phyloP scores from a whole-genome alignment of 1,140 invertebrate genomes.

The Chironomus tepperi region DNA sequence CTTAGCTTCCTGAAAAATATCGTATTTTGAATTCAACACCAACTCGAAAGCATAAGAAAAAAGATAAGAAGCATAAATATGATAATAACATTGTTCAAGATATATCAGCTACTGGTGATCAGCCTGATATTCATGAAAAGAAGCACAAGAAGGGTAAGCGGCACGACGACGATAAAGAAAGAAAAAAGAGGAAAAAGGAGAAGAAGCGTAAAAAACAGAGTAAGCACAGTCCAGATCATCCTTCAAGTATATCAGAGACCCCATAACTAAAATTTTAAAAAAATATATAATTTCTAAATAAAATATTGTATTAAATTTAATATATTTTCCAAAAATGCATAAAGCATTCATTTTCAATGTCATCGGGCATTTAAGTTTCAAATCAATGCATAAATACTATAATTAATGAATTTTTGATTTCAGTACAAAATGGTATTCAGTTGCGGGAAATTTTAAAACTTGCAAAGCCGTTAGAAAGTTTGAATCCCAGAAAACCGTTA shows the following conservation, averaged over 20 bases:
- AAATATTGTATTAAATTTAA: too few species aligned
- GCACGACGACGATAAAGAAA: conserved; percentile 88
- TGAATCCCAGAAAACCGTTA: too few species aligned
- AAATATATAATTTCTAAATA: too few species aligned
- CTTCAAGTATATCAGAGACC: conserved; percentile 30
- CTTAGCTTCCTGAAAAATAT: conserved; percentile 87
- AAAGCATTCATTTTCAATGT: too few species aligned
- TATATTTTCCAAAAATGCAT: too few species aligned
- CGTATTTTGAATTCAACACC: conserved; percentile 85
- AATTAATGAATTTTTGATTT: too few species aligned
- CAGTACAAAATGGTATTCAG: too few species aligned
- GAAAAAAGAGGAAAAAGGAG: conserved; percentile 91
- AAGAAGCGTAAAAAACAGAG: conserved; percentile 92
- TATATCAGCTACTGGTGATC: conserved; percentile 44
- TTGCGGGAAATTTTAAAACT: too few species aligned
- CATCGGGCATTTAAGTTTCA: too few species aligned
- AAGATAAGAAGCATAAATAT: conserved; percentile 92
- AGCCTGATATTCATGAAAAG: conserved; percentile 81
- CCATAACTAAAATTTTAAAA: too few species aligned
- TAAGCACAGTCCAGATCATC: conserved; percentile 75
- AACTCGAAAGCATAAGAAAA: conserved; percentile 86
- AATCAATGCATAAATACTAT: too few species aligned
- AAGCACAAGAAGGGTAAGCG: conserved; percentile 93
- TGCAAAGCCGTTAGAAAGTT: too few species aligned
- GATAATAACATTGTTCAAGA: conserved; percentile 70